Evolutionary conservation across 1,140 invertebrate species (phyloP), one percentile per base, ranked within the genome.

Genomic region (Lutraria rhynchaena): DNA sequence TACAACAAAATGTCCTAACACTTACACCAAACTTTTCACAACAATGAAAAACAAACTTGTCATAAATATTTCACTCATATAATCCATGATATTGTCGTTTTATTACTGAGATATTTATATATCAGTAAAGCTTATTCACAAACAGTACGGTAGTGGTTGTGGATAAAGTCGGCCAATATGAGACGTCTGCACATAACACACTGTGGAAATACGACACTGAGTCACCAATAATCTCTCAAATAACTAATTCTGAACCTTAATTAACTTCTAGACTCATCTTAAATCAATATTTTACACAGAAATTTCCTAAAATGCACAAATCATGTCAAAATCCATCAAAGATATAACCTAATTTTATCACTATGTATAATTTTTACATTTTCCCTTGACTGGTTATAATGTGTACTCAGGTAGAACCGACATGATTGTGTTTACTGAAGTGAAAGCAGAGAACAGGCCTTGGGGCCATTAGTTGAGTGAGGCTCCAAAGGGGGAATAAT

Each of bases 361-460:
- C 67, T 51, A 70, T 60, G 27, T 49, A 58, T 29, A 27, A 44
- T 60, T 60, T 75, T 61, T 75, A 75, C 57, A 74, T 53, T 53
- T 57, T 71, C 49, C 31, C 53, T 75, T 77, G 46, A 55, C 60
- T 77, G 75, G 76, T 60, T 70, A 7, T 24, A 60, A 31, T 80
- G 76, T 70, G 44, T 70, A 80, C 22, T 80, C 76, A 80, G 76
- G 76, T 80, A 67, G 76, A 80, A 80, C 76, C 37, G 57, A 58
- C 33, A 60, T 60, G 53, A 74, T 74, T 74, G 65, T 70, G 27
- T 53, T 70, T 69, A 60, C 55, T 57, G 60, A 33, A 80, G 76
- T 70, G 76, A 80, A 80, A 80, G 63, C 63, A 58, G 65, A 53
- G 75, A 55, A 63, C 58, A 35, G 41, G 76, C 76, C 76, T 15